phyloP scores from a whole-genome alignment of 2,113 vertebrate genomes.

The Ranitomeya imitator region DNA sequence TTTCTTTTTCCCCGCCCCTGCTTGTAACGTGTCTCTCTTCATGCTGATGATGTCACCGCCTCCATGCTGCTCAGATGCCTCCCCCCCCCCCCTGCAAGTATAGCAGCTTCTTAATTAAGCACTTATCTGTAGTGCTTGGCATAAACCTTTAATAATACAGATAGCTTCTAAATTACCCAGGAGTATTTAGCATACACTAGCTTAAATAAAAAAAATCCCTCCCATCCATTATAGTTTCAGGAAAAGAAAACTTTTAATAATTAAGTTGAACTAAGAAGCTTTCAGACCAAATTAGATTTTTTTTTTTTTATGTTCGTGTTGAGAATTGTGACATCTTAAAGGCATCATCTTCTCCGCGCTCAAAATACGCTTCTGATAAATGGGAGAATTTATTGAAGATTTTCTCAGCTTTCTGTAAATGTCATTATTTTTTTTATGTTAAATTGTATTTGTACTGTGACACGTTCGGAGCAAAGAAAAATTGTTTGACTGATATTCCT shows the following conservation, averaged over 20 bases:
- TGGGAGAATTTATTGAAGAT: conserved; percentile 19
- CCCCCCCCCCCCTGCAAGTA: background rate
- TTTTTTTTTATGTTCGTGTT: background rate
- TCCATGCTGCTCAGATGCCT: background rate
- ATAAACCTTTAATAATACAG: conserved; percentile 38
- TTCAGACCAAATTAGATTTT: conserved; percentile 12
- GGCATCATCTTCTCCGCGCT: background rate
- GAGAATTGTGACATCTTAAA: background rate
- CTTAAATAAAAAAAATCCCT: background rate
- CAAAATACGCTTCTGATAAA: conserved; percentile 9
- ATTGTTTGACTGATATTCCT: conserved; percentile 34
- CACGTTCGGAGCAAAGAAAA: conserved; percentile 17
- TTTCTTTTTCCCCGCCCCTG: background rate
- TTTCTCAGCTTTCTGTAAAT: conserved; percentile 38
- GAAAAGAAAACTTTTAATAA: conserved; percentile 50
- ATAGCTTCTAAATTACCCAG: conserved; percentile 19
- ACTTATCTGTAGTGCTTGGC: conserved; percentile 34
- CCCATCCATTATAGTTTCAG: conserved; percentile 41
- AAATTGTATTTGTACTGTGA: conserved; percentile 42
- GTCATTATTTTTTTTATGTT: conserved; percentile 33
- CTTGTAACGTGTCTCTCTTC: background rate
- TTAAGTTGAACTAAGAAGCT: conserved; percentile 52
- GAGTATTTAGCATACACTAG: conserved; percentile 11
- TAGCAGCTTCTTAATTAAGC: conserved; percentile 10
- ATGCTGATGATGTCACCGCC: background rate